Evolutionary conservation across 2,113 vertebrate species (phyloP).

Genomic region (Aspiorhynchus laticeps): DNA sequence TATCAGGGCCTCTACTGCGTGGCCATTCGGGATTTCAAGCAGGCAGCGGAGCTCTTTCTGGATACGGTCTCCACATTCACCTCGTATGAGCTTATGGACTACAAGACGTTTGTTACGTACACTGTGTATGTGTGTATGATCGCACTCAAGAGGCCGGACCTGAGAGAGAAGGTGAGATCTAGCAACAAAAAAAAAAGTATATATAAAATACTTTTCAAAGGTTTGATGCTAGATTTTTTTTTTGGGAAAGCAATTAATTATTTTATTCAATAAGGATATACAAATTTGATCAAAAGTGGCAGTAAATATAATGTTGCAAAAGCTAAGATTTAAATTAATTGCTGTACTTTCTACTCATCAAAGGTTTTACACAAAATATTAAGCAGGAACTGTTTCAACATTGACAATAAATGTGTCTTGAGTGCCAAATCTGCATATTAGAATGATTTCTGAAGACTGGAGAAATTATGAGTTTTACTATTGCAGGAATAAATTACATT

Average conservation of each 20-base stretch:
- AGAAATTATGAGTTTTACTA: no score
- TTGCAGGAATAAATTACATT: no score
- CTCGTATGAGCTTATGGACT: constrained; percentile 99
- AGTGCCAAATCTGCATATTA: no score
- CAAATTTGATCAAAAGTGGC: not conserved
- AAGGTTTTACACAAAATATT: not conserved
- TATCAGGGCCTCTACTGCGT: constrained; percentile 98
- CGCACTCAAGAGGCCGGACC: constrained; percentile 93
- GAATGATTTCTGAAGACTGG: no score
- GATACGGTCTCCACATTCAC: constrained; percentile 98
- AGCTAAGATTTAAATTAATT: no score
- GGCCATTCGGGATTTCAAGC: constrained; percentile 95
- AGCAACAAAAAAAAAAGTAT: no score
- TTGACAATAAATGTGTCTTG: no score
- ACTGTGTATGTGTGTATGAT: constrained; percentile 99
- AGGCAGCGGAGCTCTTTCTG: constrained; percentile 96
- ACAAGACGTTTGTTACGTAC: constrained; percentile 98
- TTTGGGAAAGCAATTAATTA: no score
- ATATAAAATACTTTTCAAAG: not conserved
- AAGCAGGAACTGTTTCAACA: no score
- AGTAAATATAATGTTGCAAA: not conserved
- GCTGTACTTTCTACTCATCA: not conserved
- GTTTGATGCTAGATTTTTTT: not conserved
- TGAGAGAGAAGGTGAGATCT: constrained; percentile 90
- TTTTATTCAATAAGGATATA: not conserved